phyloP scores from a whole-genome alignment of 1,140 invertebrate species.

The Carposina sasakii region DNA sequence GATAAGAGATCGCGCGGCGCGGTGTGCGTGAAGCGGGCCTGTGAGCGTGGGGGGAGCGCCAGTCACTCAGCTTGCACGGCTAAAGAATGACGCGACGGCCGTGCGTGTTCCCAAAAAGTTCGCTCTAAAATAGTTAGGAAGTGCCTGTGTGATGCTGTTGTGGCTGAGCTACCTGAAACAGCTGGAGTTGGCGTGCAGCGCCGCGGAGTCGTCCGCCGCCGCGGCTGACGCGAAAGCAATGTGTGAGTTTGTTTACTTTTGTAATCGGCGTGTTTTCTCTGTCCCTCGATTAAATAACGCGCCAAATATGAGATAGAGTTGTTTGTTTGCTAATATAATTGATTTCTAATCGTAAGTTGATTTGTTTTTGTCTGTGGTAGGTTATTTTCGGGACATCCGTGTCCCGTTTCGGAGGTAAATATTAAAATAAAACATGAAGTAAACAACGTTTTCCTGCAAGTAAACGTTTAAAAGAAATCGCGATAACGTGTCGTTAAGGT shows the following conservation, averaged over 20 bases:
- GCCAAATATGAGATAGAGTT: no score
- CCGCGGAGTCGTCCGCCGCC: conserved; percentile 47
- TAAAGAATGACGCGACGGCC: conserved; percentile 63
- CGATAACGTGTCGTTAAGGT: conserved; percentile 53
- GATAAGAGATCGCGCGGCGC: conserved; percentile 58
- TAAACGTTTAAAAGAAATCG: no score
- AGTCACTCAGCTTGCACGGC: conserved; percentile 67
- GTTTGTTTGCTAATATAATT: no score
- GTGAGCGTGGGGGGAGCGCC: conserved; percentile 54
- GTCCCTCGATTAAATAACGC: no score
- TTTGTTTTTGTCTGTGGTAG: no score
- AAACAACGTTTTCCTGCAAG: no score
- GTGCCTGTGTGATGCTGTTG: conserved; percentile 60
- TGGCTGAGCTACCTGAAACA: conserved; percentile 64
- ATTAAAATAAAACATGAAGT: no score
- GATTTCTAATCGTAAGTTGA: no score
- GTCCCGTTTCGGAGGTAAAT: no score
- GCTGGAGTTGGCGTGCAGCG: conserved; percentile 60
- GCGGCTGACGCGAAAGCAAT: conserved; percentile 65
- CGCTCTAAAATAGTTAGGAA: conserved; percentile 24
- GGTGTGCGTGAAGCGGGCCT: conserved; percentile 23
- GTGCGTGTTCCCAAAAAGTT: conserved; percentile 25
- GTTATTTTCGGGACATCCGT: no score
- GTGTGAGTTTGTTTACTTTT: conserved; percentile 48
- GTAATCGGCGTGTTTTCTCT: no score